Percentiles rank a stretch among this genome's conserved stretches.
These are phyloP conservation scores for Clarias fuscus DNA, from an alignment of 2,797 vertebrate genomes.

Conservation along the genomic window DNA sequence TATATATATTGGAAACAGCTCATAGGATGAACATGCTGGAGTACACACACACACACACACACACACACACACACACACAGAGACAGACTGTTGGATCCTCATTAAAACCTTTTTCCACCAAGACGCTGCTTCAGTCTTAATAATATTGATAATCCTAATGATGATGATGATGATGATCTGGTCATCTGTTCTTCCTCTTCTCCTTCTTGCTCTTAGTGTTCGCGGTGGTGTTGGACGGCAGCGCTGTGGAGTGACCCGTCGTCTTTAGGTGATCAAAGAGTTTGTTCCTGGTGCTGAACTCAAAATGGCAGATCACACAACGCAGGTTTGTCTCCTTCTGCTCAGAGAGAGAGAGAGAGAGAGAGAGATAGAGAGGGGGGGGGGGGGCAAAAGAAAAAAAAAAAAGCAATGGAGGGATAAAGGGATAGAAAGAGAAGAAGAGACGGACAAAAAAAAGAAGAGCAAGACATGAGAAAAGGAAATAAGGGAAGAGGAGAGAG, in stretches of 20 bases:
- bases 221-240: slow-evolving; percentile 61
- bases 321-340: slow-evolving; percentile 77
- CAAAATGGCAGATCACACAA: slow-evolving; percentile 83
- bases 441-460: background rate
- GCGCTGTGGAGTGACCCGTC: slow-evolving; percentile 83
- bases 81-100: too few relatives aligned
- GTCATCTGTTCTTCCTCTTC: slow-evolving; percentile 91
- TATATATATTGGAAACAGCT: background rate
- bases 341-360: background rate
- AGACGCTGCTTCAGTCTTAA: slow-evolving; percentile 9
- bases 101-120: background rate
- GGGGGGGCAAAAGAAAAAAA: too few relatives aligned
- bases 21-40: background rate
- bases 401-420: too few relatives aligned
- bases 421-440: background rate
- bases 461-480: too few relatives aligned
- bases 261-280: slow-evolving; percentile 92
- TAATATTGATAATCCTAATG: background rate
- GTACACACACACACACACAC: slow-evolving; percentile 12
- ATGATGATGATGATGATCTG: slow-evolving; percentile 46
- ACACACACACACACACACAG: slow-evolving; percentile 11
- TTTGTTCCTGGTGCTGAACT: slow-evolving; percentile 92
- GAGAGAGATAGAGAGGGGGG: background rate
- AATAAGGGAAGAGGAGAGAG: too few relatives aligned
- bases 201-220: slow-evolving; percentile 81